Percentiles rank a stretch among this genome's conserved stretches.
Conservation (phyloP, 2,113 vertebrate species). For the Syrmaticus mikado region DNA sequence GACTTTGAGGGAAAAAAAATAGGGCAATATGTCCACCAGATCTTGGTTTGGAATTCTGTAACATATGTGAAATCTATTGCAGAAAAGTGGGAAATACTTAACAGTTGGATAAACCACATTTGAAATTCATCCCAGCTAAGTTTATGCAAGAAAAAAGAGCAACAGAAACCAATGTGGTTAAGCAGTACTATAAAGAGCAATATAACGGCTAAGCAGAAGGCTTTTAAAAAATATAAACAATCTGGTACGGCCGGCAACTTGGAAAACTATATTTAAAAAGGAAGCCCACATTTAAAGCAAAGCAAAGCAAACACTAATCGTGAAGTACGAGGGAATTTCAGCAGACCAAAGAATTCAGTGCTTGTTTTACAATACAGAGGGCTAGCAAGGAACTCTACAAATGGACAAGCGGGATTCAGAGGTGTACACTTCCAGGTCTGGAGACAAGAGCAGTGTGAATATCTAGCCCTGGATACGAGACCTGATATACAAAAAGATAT, state of each 20-base stretch:
- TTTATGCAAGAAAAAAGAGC: constrained; percentile 81
- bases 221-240: constrained; percentile 81
- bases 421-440: background rate
- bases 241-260: constrained; percentile 78
- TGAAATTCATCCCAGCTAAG: constrained; percentile 82
- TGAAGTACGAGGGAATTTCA: constrained; percentile 58
- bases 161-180: constrained; percentile 76
- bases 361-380: rapidly evolving
- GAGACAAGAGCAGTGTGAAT: background rate
- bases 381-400: background rate
- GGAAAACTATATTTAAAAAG: constrained; percentile 78
- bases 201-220: constrained; percentile 79
- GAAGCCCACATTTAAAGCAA: constrained; percentile 75
- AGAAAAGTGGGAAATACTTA: constrained; percentile 81
- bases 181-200: constrained; percentile 75
- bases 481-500: background rate
- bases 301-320: constrained; percentile 49
- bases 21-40: constrained; percentile 73
- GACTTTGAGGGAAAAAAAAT: constrained; percentile 50
- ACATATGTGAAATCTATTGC: constrained; percentile 82
- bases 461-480: background rate
- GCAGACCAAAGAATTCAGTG: background rate
- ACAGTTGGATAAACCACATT: constrained; percentile 83
- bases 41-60: constrained; percentile 78
- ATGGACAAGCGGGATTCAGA: background rate